Evolutionary conservation across 2,113 vertebrate genomes (phyloP).

Genomic region (Mirza zaza): DNA sequence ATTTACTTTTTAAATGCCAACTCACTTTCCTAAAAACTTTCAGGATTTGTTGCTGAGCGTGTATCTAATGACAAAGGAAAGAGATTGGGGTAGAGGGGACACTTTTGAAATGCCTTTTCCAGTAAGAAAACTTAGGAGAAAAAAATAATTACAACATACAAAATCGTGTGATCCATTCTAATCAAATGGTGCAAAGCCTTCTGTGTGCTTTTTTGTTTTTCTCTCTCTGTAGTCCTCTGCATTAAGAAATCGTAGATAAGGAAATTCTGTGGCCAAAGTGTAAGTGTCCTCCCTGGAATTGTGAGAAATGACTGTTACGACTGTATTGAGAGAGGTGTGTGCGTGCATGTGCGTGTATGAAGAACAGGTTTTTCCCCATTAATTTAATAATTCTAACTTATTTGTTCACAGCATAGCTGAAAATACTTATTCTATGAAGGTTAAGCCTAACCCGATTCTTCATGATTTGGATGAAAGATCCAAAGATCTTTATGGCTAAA

Average conservation of each 20-base stretch:
- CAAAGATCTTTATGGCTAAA: not conserved
- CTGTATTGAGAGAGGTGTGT: not conserved
- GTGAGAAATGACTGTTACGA: not conserved
- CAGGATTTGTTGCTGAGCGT: not conserved
- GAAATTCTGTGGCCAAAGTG: constrained; percentile 13
- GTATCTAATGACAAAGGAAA: not conserved
- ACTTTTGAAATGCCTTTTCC: not conserved
- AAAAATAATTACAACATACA: not conserved
- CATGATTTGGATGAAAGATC: constrained; percentile 3
- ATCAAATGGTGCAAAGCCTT: not conserved
- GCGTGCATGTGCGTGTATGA: not conserved
- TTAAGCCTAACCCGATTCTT: not conserved
- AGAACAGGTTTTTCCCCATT: not conserved
- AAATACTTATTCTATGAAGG: not conserved
- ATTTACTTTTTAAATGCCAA: constrained; percentile 1
- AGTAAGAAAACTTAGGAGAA: constrained; percentile 32
- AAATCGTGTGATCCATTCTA: not conserved
- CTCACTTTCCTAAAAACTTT: not conserved
- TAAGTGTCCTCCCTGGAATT: not conserved
- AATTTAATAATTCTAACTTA: constrained; percentile 22
- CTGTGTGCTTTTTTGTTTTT: not conserved
- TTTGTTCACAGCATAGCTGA: not conserved
- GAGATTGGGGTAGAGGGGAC: not conserved
- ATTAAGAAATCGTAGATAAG: constrained; percentile 15
- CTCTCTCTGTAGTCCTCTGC: not conserved